Evolutionary conservation across 2,113 vertebrate genomes (phyloP), one percentile per base, ranked within the genome.

Genomic region (Podarcis raffonei): DNA sequence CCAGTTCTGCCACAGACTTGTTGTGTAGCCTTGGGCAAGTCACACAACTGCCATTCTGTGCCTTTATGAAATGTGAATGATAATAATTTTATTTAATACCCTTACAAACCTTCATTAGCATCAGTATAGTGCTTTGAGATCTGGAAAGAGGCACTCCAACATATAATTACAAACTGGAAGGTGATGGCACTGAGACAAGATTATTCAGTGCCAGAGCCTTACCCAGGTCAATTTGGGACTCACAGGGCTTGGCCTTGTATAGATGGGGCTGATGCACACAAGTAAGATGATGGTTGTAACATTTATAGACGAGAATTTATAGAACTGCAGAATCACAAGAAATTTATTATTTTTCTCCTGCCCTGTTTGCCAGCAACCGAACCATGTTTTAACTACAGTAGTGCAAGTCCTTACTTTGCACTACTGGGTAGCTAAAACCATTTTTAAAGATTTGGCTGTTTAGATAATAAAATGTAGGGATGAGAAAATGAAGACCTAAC

Each of bases 101-200:
- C 59, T 68, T 66, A 32, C 59, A 88, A 83, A 39, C 62, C 22
- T 86, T 89, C 57, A 53, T 89, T 85, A 81, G 37, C 15, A 6
- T 65, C 57, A 65, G 37, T 48, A 76, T 81, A 89, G 23, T 57
- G 69, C 79, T 74, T 74, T 89, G 48, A 84, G 65, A 27, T 53
- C 20, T 65, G 75, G 59, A 78, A 88, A 75, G 78, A 53, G 12
- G 23, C 5, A 18, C 35, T n/a, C 22, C n/a, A 35, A 37, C 12
- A 32, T 5, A 68, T 86, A 72, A 81, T 89, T 89, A 86, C 30
- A 81, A 76, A 30, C 22, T 25, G 74, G 32, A 75, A 22, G 35
- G 2, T 89, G 22, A 81, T 75, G 57, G 27, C 23, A 27, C 77
- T 75, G 68, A 81, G 83, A 32, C 37, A 65, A 32, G 20, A 81